A percentile compares a stretch with the other conserved stretches of the same genome.
phyloP scores from a whole-genome alignment of 1,140 invertebrate species.

The fruit fly (Drosophila melanogaster) region DNA sequence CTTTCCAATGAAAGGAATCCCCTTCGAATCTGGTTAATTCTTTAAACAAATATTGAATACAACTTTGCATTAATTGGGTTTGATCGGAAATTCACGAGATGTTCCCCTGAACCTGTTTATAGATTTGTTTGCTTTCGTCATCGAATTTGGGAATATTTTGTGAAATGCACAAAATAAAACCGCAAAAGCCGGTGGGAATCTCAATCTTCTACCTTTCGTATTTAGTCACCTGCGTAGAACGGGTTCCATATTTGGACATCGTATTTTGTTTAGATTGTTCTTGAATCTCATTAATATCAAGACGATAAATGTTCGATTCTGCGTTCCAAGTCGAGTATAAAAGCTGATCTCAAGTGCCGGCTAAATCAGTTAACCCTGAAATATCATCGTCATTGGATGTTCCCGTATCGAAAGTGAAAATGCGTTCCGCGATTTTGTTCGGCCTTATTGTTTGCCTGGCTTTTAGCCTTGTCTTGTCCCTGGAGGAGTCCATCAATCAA shows the following conservation, averaged over 20 bases:
- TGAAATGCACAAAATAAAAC: slow-evolving; percentile 19
- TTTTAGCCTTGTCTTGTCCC: slow-evolving; percentile 19
- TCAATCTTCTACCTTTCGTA: slow-evolving; percentile 8
- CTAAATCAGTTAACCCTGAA: slow-evolving; percentile 53
- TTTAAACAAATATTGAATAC: slow-evolving; percentile 21
- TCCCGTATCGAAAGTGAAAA: slow-evolving; percentile 31
- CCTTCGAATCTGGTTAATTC: slow-evolving; percentile 10
- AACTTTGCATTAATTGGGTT: slow-evolving; percentile 33
- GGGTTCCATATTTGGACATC: slow-evolving; percentile 32
- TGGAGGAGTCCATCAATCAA: slow-evolving; percentile 4
- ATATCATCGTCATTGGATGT: slow-evolving; percentile 24
- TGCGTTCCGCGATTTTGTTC: slow-evolving; percentile 54
- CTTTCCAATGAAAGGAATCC: slow-evolving; percentile 36
- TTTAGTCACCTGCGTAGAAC: slow-evolving; percentile 34
- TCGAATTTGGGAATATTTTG: slow-evolving; percentile 20
- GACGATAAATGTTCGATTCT: slow-evolving; percentile 51
- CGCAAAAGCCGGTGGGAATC: slow-evolving; percentile 16
- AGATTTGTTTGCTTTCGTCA: slow-evolving; percentile 42
- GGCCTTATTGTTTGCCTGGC: slow-evolving; percentile 39
- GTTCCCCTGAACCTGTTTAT: slow-evolving; percentile 18
- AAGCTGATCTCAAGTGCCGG: not conserved
- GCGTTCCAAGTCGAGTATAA: slow-evolving; percentile 37
- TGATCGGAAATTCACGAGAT: slow-evolving; percentile 27
- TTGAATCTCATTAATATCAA: slow-evolving; percentile 73
- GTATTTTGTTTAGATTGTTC: slow-evolving; percentile 63